Conservation (phyloP, 2,113 vertebrate genomes). For the Apteryx mantelli region DNA sequence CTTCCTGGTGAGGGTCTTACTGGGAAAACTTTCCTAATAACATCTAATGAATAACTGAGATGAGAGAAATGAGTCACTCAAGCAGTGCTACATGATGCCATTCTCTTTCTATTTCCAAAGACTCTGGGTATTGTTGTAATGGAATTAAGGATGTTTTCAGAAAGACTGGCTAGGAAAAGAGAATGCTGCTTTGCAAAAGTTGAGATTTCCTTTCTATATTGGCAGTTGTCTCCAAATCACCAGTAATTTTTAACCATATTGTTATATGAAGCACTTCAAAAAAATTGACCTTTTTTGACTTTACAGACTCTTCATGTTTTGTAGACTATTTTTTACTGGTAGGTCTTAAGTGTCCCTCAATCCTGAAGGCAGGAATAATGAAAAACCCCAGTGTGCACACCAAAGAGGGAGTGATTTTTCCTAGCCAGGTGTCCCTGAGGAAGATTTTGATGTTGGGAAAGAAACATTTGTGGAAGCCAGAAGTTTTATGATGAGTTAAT, state of each 20-base stretch:
- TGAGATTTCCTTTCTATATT: neutral
- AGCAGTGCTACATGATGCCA: neutral
- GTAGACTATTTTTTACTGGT: constrained; percentile 53
- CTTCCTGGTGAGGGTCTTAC: neutral
- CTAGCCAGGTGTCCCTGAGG: constrained; percentile 71
- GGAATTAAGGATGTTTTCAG: neutral
- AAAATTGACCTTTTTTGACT: neutral
- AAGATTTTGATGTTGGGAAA: constrained; percentile 72
- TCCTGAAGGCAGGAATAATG: constrained; percentile 52
- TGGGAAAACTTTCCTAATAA: neutral
- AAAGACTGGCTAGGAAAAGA: neutral
- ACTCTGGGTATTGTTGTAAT: neutral
- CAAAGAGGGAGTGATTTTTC: constrained; percentile 3
- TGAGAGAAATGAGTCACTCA: neutral
- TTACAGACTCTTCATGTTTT: constrained; percentile 48
- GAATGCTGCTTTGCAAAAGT: neutral
- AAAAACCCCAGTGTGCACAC: constrained; percentile 47
- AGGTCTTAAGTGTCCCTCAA: constrained; percentile 56
- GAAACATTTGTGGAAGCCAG: neutral
- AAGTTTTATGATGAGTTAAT: neutral
- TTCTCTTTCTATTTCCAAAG: neutral
- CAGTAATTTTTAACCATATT: neutral
- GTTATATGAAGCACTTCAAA: neutral
- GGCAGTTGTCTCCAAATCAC: neutral
- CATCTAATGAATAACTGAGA: constrained; percentile 55